A percentile compares a stretch with the other conserved stretches of the same genome.
Evolutionary conservation across 2,113 vertebrate species (phyloP).

Genomic region (Paralichthys olivaceus): DNA sequence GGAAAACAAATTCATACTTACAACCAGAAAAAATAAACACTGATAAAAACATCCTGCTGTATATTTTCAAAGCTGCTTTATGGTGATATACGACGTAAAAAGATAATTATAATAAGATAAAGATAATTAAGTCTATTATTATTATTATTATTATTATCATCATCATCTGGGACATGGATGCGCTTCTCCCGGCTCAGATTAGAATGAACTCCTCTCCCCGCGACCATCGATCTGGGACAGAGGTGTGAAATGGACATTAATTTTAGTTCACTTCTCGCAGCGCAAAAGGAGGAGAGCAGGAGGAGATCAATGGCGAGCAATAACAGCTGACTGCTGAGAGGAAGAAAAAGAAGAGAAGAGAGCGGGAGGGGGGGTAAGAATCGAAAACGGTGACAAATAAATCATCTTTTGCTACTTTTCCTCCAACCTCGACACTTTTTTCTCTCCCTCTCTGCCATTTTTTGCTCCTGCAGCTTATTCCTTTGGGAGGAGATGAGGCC

Average conservation of each 20-base stretch:
- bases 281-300: constrained; percentile 79
- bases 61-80: not conserved
- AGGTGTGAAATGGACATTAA: constrained; percentile 96
- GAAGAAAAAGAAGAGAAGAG: constrained; percentile 73
- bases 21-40: not conserved
- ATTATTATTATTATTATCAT: not conserved
- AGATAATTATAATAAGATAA: no score
- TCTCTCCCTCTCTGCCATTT: not conserved
- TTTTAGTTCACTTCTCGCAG: constrained; percentile 98
- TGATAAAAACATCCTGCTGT: no score
- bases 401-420: constrained; percentile 69
- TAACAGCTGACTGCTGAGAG: constrained; percentile 96
- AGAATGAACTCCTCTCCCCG: constrained; percentile 86
- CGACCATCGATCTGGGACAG: constrained; percentile 90
- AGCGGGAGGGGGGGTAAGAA: not conserved
- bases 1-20: not conserved
- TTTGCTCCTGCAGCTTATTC: not conserved
- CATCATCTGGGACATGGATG: constrained; percentile 79
- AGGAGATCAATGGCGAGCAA: constrained; percentile 95
- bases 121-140: not conserved
- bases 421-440: constrained; percentile 52
- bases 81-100: not conserved
- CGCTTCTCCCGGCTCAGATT: constrained; percentile 89
- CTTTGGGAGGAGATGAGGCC: constrained; percentile 37
- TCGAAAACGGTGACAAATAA: constrained; percentile 68